phyloP scores from a whole-genome alignment of 2,888 invertebrate species.

The Horisme vitalbata region DNA sequence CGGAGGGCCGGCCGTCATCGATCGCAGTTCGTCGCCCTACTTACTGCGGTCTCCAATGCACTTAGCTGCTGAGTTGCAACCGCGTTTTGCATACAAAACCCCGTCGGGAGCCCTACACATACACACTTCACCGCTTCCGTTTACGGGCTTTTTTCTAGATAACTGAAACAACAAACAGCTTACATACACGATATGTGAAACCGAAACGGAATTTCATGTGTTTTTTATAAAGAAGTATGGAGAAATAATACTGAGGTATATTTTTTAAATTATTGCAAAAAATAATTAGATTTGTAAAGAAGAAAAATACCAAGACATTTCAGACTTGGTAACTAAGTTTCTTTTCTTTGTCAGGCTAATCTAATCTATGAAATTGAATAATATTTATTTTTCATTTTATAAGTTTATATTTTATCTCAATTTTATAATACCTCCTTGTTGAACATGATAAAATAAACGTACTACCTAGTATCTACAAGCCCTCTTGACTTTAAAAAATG shows the following conservation, averaged over 20 bases:
- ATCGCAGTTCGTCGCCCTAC: slow-evolving; percentile 82
- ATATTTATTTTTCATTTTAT: neutral
- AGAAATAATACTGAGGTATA: too few relatives aligned
- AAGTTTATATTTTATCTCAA: too few relatives aligned
- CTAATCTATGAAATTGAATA: too few relatives aligned
- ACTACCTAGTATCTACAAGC: slow-evolving; percentile 2
- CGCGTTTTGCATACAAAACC: slow-evolving; percentile 51
- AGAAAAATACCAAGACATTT: too few relatives aligned
- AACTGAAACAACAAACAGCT: slow-evolving; percentile 3
- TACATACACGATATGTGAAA: neutral
- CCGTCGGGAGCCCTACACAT: slow-evolving; percentile 25
- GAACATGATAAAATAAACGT: slow-evolving; percentile 53
- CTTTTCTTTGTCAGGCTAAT: neutral
- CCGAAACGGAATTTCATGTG: too few relatives aligned
- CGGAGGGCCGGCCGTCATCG: slow-evolving; percentile 74
- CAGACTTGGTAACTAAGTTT: too few relatives aligned
- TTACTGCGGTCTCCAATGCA: slow-evolving; percentile 74
- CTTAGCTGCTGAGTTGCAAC: slow-evolving; percentile 63
- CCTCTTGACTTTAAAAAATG: slow-evolving; percentile 56
- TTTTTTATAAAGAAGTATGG: too few relatives aligned
- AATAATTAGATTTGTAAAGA: too few relatives aligned
- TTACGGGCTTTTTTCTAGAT: slow-evolving; percentile 21
- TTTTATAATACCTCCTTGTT: too few relatives aligned
- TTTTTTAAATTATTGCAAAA: too few relatives aligned
- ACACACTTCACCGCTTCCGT: slow-evolving; percentile 26